Conservation (phyloP, 2,888 invertebrate genomes). For the Graphium colonna region DNA sequence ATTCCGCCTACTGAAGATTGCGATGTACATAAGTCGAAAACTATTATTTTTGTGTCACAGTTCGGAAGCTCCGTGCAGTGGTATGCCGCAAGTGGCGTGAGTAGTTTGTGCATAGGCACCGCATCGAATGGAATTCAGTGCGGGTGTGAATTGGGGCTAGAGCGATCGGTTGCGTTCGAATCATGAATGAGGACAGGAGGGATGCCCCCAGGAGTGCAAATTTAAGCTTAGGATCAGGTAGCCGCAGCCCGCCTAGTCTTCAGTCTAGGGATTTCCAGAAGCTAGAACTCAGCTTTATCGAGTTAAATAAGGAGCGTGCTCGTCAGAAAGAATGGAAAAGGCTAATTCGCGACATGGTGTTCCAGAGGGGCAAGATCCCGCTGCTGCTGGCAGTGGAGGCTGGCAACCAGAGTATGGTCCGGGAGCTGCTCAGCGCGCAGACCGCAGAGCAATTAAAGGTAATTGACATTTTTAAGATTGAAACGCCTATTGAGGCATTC, state of each 20-base stretch:
- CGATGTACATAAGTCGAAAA: slow-evolving; percentile 61
- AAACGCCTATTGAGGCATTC: no score
- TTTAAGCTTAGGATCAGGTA: slow-evolving; percentile 44
- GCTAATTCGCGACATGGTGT: slow-evolving; percentile 80
- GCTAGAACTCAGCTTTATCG: slow-evolving; percentile 71
- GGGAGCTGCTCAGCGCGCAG: slow-evolving; percentile 93
- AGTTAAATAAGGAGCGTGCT: slow-evolving; percentile 75
- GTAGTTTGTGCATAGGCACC: slow-evolving; percentile 50
- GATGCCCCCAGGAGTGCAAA: slow-evolving; percentile 56
- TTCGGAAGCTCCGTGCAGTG: slow-evolving; percentile 62
- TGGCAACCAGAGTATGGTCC: slow-evolving; percentile 96
- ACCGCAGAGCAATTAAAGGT: slow-evolving; percentile 93
- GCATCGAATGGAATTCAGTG: slow-evolving; percentile 50
- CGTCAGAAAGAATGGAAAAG: slow-evolving; percentile 77
- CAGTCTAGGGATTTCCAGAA: slow-evolving; percentile 66
- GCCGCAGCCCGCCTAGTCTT: slow-evolving; percentile 55
- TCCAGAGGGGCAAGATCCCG: slow-evolving; percentile 95
- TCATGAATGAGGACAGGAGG: slow-evolving; percentile 50
- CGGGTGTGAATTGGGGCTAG: slow-evolving; percentile 35
- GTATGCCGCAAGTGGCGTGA: slow-evolving; percentile 57
- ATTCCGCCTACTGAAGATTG: slow-evolving; percentile 56
- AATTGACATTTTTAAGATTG: slow-evolving; percentile 29
- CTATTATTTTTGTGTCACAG: slow-evolving; percentile 62
- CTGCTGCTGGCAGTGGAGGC: slow-evolving; percentile 96
- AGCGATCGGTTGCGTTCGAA: slow-evolving; percentile 26